Conservation (phyloP, 2,113 vertebrate species). For the Calyptommatus sinebrachiatus region DNA sequence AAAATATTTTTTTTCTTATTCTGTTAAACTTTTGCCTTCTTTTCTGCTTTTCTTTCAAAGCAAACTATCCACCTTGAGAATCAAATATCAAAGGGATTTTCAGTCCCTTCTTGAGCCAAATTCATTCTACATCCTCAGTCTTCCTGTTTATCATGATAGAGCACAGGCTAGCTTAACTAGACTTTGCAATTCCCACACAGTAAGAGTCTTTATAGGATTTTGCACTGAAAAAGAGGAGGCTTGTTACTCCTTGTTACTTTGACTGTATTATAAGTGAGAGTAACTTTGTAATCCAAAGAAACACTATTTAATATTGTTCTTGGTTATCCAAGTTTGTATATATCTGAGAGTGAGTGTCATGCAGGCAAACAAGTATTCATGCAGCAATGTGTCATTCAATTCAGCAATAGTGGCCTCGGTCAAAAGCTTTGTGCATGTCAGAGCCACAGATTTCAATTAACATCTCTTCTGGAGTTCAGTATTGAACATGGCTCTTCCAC, state of each 20-base stretch:
- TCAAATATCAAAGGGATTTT: slow-evolving; percentile 34
- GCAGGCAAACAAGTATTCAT: not conserved
- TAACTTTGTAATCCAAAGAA: slow-evolving; percentile 30
- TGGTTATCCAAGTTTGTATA: slow-evolving; percentile 20
- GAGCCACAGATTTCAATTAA: not conserved
- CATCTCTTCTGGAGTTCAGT: not conserved
- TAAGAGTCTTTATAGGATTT: slow-evolving; percentile 17
- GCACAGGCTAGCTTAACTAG: slow-evolving; percentile 2
- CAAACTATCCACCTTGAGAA: slow-evolving; percentile 30
- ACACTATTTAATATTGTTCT: not conserved
- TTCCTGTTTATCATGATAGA: slow-evolving; percentile 29
- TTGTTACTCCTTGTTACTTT: not conserved
- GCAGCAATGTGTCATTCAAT: not conserved
- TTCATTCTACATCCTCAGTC: slow-evolving; percentile 10
- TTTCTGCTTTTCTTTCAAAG: too few relatives aligned
- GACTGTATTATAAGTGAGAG: not conserved
- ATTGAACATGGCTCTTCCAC: too few relatives aligned
- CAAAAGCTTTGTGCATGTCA: not conserved
- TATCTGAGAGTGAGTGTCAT: not conserved
- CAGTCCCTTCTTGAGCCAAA: slow-evolving; percentile 32
- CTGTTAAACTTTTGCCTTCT: slow-evolving; percentile 38
- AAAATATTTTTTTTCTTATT: slow-evolving; percentile 24
- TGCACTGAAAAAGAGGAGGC: slow-evolving; percentile 26
- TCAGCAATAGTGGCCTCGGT: not conserved
- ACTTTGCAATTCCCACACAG: slow-evolving; percentile 6